Conservation (phyloP, 2,113 vertebrate species). For the Crocuta crocuta region DNA sequence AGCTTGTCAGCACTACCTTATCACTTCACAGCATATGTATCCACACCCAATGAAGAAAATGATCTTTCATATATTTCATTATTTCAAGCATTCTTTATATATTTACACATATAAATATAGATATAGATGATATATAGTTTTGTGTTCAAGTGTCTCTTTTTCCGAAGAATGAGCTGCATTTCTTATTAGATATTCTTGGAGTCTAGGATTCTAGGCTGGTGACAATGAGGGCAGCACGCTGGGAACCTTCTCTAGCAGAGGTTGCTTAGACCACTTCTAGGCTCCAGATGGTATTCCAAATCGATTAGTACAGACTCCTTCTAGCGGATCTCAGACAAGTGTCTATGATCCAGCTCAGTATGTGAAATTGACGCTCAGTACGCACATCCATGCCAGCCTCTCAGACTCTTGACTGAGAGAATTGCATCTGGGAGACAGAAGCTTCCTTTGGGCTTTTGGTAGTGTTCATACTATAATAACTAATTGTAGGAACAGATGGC, state of each 20-base stretch:
- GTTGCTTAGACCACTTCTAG: neutral
- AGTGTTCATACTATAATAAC: neutral
- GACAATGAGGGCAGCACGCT: neutral
- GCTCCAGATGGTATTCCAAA: neutral
- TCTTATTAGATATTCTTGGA: neutral
- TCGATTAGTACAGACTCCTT: neutral
- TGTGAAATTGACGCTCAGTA: neutral
- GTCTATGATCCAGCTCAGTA: neutral
- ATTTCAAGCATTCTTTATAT: neutral
- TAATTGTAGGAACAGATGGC: neutral
- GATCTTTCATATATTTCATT: neutral
- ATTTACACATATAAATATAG: neutral
- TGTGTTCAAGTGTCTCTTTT: neutral
- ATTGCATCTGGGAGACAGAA: neutral
- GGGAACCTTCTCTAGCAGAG: neutral
- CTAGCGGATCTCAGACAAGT: neutral
- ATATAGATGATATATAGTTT: neutral
- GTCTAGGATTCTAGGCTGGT: neutral
- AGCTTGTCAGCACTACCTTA: neutral
- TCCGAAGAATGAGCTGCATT: neutral
- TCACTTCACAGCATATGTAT: neutral
- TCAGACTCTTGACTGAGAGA: conserved; percentile 43
- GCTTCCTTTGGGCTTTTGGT: neutral
- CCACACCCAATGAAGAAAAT: neutral
- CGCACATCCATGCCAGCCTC: neutral